Conservation (phyloP, 2,113 vertebrate species). For the Collichthys lucidus region DNA sequence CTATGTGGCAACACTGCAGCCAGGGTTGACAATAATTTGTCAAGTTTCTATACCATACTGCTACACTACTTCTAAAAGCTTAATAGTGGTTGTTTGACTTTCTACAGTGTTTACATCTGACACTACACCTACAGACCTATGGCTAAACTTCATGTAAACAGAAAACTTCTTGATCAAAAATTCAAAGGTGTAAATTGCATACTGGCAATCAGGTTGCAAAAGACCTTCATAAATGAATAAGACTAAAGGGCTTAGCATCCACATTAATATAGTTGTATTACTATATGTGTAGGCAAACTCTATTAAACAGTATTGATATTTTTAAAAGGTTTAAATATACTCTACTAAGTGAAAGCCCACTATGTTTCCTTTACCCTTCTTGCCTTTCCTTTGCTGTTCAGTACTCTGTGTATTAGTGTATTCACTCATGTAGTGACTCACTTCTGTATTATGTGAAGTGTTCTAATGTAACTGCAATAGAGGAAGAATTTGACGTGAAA, state of each 20-base stretch:
- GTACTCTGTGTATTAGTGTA: too few species aligned
- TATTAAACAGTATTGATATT: neutral
- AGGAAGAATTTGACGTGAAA: neutral
- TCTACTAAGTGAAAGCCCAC: neutral
- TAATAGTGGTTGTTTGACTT: neutral
- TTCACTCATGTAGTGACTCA: too few species aligned
- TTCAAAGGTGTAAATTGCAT: too few species aligned
- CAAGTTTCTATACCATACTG: neutral
- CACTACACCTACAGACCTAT: too few species aligned
- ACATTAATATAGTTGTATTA: neutral
- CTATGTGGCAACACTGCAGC: constrained; percentile 9
- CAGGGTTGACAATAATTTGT: constrained; percentile 10
- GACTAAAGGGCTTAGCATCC: neutral
- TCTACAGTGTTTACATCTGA: too few species aligned
- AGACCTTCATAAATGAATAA: neutral
- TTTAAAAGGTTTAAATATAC: neutral
- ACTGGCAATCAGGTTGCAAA: neutral
- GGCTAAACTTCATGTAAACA: too few species aligned
- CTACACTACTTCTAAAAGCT: neutral
- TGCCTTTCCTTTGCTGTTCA: too few species aligned
- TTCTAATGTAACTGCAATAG: neutral
- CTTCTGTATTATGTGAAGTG: too few species aligned
- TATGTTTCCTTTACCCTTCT: too few species aligned
- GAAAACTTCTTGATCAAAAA: too few species aligned
- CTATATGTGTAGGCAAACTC: neutral